These are phyloP conservation scores for Pilophorus perplexus DNA, from an alignment of 2,888 invertebrate species.

Conservation along the genomic window DNA sequence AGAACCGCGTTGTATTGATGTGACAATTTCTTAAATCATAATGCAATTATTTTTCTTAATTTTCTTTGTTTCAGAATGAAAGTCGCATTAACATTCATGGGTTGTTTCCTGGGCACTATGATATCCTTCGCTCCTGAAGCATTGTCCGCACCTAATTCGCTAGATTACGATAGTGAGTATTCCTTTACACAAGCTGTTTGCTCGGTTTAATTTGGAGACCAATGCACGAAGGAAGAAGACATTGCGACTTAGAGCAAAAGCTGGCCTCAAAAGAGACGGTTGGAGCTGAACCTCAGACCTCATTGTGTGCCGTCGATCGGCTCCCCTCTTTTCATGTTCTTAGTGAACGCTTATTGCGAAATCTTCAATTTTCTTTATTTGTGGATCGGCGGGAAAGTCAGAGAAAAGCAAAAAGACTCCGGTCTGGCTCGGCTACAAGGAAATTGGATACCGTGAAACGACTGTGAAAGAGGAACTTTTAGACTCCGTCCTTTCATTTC, in stretches of 20 bases:
- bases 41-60: too few species aligned
- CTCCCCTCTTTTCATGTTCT: neutral
- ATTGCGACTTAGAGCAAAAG: too few species aligned
- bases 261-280: too few species aligned
- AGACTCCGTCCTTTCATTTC: too few species aligned
- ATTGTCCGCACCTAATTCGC: conserved; percentile 17
- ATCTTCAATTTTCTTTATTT: conserved; percentile 19
- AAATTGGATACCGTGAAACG: neutral
- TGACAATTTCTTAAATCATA: too few species aligned
- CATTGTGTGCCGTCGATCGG: neutral
- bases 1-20: too few species aligned
- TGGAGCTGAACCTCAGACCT: too few species aligned
- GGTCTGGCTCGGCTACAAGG: neutral
- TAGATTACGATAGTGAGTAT: conserved; percentile 40
- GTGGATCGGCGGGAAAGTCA: neutral
- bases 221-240: neutral
- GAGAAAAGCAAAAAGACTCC: neutral
- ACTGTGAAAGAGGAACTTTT: too few species aligned
- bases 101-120: conserved; percentile 33
- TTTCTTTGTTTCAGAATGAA: conserved; percentile 33
- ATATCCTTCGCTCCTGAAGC: conserved; percentile 29
- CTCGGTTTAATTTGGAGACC: neutral
- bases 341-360: conserved; percentile 5
- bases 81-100: conserved; percentile 31
- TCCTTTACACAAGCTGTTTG: neutral